Percentiles rank a stretch among this genome's conserved stretches.
phyloP scores from a whole-genome alignment of 1,140 invertebrate genomes.

The Brachionus sp. region DNA sequence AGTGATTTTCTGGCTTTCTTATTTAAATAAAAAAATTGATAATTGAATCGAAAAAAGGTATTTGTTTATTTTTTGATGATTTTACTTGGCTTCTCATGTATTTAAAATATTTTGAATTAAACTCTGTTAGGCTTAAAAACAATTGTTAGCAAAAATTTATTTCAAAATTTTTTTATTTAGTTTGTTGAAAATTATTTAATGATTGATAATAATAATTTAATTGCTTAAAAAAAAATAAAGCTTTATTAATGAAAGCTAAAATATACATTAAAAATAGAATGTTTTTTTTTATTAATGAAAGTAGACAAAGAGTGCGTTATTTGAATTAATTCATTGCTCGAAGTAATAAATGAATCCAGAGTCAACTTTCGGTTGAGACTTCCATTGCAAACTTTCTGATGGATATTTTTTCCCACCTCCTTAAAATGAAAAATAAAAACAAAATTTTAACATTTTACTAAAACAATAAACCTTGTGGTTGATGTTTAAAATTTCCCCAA shows the following conservation, averaged over 20 bases:
- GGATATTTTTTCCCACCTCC: constrained; percentile 25
- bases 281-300: not conserved
- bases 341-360: constrained; percentile 39
- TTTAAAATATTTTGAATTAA: too few species aligned
- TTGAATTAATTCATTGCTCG: not conserved
- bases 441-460: not conserved
- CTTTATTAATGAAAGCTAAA: not conserved
- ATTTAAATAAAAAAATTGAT: too few species aligned
- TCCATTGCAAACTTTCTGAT: not conserved
- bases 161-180: too few species aligned
- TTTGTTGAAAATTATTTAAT: too few species aligned
- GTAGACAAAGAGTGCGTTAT: not conserved
- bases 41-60: too few species aligned
- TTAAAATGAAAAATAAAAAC: not conserved
- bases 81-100: too few species aligned
- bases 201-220: too few species aligned
- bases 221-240: not conserved
- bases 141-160: too few species aligned
- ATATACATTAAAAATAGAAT: not conserved
- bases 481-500: constrained; percentile 38
- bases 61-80: too few species aligned
- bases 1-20: too few species aligned
- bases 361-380: constrained; percentile 29
- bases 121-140: too few species aligned
- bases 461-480: not conserved